Percentiles rank a stretch among this genome's conserved stretches.
Conservation (phyloP, 2,113 vertebrate species). For the Mormyrus iriodes region DNA sequence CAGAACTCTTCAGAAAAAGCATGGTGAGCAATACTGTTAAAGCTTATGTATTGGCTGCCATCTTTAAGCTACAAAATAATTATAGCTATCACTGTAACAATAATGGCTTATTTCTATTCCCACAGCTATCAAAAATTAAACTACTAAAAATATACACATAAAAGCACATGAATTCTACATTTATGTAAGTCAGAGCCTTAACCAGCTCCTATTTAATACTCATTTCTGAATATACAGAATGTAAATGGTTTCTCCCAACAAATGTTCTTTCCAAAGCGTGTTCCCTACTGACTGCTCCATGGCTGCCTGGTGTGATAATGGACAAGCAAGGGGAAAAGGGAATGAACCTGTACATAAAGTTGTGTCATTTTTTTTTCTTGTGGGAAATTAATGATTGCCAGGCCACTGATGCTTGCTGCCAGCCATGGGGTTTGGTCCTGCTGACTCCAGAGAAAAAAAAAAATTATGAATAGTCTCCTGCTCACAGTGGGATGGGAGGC, state of each 20-base stretch:
- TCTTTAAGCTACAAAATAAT: neutral
- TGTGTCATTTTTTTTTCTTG: neutral
- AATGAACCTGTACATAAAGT: neutral
- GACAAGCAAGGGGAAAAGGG: neutral
- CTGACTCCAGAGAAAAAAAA: neutral
- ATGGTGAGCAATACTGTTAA: neutral
- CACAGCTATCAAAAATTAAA: neutral
- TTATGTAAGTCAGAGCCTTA: neutral
- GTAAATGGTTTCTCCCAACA: neutral
- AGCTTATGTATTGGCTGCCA: neutral
- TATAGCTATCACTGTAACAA: neutral
- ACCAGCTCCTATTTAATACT: neutral
- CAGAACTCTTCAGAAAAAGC: neutral
- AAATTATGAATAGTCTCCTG: neutral
- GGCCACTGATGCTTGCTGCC: neutral
- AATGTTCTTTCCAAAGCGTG: neutral
- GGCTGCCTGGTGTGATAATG: neutral
- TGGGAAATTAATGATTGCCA: slow-evolving; percentile 6
- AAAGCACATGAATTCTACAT: neutral
- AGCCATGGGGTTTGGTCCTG: neutral
- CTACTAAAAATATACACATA: neutral
- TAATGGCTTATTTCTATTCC: neutral
- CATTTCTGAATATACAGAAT: neutral
- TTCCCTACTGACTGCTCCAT: neutral
- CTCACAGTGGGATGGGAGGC: neutral